A percentile compares a stretch with the other conserved stretches of the same genome.
phyloP scores from a whole-genome alignment of 1,140 invertebrate genomes.

The Dendroctonus ponderosae region DNA sequence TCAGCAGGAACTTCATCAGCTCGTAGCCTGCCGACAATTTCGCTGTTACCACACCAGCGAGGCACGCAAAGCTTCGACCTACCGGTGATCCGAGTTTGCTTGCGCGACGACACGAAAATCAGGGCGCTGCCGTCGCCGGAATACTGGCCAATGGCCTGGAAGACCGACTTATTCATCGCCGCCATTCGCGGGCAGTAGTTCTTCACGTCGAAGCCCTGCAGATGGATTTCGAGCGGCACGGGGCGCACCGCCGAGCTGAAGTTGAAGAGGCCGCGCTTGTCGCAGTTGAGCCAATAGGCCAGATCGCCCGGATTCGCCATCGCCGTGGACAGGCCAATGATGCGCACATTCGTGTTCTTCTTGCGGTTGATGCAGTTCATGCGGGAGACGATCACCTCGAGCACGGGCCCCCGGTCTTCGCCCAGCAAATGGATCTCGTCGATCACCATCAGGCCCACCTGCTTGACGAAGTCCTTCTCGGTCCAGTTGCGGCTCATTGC shows the following conservation, averaged over 20 bases:
- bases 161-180: slow-evolving; percentile 99
- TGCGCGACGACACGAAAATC: slow-evolving; percentile 95
- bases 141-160: slow-evolving; percentile 90
- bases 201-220: slow-evolving; percentile 89
- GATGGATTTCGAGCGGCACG: slow-evolving; percentile 95
- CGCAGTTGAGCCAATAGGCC: slow-evolving; percentile 84
- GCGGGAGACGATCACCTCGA: slow-evolving; percentile 83
- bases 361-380: slow-evolving; percentile 51
- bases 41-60: too few species aligned
- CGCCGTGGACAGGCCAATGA: slow-evolving; percentile 96
- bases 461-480: slow-evolving; percentile 89
- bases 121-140: slow-evolving; percentile 87
- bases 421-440: slow-evolving; percentile 95
- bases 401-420: slow-evolving; percentile 80
- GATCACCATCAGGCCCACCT: slow-evolving; percentile 93
- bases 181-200: slow-evolving; percentile 99
- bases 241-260: slow-evolving; percentile 96
- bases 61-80: too few species aligned
- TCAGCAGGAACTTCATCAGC: slow-evolving; percentile 89
- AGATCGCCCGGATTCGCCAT: slow-evolving; percentile 96
- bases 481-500: slow-evolving; percentile 98
- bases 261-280: slow-evolving; percentile 88
- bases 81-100: slow-evolving; percentile 94
- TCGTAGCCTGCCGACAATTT: too few species aligned
- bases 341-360: slow-evolving; percentile 61